phyloP scores from a whole-genome alignment of 2,797 vertebrate species.

The Hypotaenidia philippensis region DNA sequence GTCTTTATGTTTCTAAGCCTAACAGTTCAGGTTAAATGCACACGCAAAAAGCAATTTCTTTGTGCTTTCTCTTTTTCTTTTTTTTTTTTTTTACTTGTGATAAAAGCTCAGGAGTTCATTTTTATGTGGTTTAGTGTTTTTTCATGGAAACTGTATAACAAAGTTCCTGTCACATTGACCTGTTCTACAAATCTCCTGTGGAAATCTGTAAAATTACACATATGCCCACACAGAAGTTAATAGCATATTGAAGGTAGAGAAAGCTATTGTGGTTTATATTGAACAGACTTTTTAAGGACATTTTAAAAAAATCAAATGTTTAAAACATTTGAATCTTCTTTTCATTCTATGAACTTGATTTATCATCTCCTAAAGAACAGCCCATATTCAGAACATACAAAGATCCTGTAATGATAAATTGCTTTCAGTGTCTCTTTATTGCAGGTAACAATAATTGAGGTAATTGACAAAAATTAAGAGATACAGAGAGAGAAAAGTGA shows the following conservation, averaged over 20 bases:
- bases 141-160: neutral
- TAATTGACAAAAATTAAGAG: neutral
- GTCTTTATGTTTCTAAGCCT: neutral
- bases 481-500: neutral
- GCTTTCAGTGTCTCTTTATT: neutral
- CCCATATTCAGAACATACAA: neutral
- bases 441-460: neutral
- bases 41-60: neutral
- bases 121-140: neutral
- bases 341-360: neutral
- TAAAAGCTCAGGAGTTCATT: neutral
- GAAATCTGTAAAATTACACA: slow-evolving; percentile 2
- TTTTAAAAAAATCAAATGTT: neutral
- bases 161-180: neutral
- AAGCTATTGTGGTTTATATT: neutral
- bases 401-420: neutral
- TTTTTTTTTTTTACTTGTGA: neutral
- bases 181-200: neutral
- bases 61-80: neutral
- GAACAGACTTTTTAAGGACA: neutral
- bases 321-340: neutral
- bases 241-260: neutral
- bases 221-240: neutral
- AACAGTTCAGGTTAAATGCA: neutral
- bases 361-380: neutral